Evolutionary conservation across 2,113 vertebrate species (phyloP), one percentile per base, ranked within the genome.

Genomic region (Chascanopsetta lugubris): DNA sequence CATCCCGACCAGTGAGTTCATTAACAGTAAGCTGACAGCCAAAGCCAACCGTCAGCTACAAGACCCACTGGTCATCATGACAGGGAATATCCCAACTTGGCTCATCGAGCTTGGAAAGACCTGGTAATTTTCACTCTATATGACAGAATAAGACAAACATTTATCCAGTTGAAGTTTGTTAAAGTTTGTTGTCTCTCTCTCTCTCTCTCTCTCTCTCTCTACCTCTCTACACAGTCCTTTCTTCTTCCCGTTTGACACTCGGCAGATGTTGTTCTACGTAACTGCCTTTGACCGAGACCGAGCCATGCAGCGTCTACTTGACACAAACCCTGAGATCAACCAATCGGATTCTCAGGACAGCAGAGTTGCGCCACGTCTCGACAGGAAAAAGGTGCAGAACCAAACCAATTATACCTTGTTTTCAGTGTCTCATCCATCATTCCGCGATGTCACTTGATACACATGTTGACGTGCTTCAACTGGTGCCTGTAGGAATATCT

Each of bases 251-350:
- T 99, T 99, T 82, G 97, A 99, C 85, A 99, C 97, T 18, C 94
- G 96, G 77, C 97, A 99, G 94, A 99, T 99, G 97, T 88, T 99
- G 54, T 99, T 99, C 86, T 99, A 99, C 36, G 97, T 99, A 38
- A 99, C 97, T n/a, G 97, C 97, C n/a, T 99, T 99, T 87, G 97
- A 99, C 83, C 94, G 97, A 1, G 97, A 99, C 79, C 92, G 97
- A 85, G 97, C 97, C 89, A 99, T 99, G 97, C 97, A 99, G 58
- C 94, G 97, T 73, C 88, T 99, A 6, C 92, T 99, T 67, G 97
- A 99, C 85, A 99, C 97, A 26, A 99, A 99, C 88, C 97, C 97
- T 81, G 97, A 99, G 89, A 99, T 99, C 89, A 99, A 98, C 89
- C 97, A 99, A 36, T 98, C 97, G 0, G 97, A 99, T 89, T 99